Evolutionary conservation across 2,113 vertebrate genomes (phyloP).

Genomic region (Callipepla californica): DNA sequence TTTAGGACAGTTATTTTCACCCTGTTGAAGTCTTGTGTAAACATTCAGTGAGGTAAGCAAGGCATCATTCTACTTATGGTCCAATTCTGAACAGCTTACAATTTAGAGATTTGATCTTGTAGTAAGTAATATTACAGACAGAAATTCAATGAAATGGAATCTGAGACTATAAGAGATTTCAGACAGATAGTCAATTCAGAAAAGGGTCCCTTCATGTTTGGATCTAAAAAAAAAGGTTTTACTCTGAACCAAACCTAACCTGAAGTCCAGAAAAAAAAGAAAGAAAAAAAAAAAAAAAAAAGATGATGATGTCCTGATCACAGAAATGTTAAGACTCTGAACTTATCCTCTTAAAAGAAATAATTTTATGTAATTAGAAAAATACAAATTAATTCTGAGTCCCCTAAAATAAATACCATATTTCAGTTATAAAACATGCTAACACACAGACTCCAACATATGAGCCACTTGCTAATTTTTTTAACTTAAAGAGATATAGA

Average conservation of each 20-base stretch:
- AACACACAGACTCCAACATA: not conserved
- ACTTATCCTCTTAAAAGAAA: not conserved
- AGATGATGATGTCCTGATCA: not conserved
- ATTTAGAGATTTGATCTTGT: not conserved
- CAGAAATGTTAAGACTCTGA: not conserved
- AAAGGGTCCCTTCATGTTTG: not conserved
- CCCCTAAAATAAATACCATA: not conserved
- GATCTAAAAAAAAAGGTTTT: not conserved
- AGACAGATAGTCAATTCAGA: not conserved
- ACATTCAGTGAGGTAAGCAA: not conserved
- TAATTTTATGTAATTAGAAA: not conserved
- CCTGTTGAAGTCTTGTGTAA: not conserved
- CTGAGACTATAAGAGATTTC: not conserved
- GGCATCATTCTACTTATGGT: not conserved
- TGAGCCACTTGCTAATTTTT: not conserved
- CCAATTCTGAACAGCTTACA: not conserved
- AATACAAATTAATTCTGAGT: not conserved
- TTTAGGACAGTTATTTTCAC: not conserved
- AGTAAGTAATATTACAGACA: not conserved
- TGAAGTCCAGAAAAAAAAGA: not conserved
- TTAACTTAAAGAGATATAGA: not conserved
- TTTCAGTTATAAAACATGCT: constrained; percentile 5
- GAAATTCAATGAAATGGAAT: not conserved
- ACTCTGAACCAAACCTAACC: not conserved
- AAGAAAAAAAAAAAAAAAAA: not conserved